Evolutionary conservation across 1,140 invertebrate species (phyloP), one percentile per base, ranked within the genome.

Genomic region (Drosophila miranda): DNA sequence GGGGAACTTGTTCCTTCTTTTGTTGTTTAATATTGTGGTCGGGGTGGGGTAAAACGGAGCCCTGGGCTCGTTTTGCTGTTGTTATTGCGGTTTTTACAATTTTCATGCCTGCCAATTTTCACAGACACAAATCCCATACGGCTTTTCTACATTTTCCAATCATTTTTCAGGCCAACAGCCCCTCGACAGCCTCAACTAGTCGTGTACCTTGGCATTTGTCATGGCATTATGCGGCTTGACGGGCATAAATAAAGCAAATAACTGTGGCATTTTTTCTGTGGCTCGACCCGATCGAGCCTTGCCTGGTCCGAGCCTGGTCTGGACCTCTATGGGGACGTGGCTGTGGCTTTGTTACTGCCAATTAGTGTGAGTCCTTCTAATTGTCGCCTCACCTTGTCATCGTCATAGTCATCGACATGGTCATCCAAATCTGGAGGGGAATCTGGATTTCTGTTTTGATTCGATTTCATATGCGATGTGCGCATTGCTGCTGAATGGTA

Each of bases 81-180:
- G 74, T 82, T 80, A 80, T 78, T 82, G 78, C 78, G 78, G 78
- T 82, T 82, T 82, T 82, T 82, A 59, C 78, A 82, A 82, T 82
- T 81, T 81, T 82, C 78, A 81, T 81, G 78, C 78, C 76, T 68
- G 68, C 51, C 43, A 49, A n/a, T n/a, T n/a, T n/a, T n/a, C 51
- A 38, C 7, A 28, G 21, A 23, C 63, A 52, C 41, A 82, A 74
- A 82, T 77, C 69, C 69, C 74, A 19, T 60, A 70, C 60, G 75
- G 78, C 78, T 82, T 82, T 82, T 83, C 79, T 83, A 82, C 78
- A 83, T 82, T 82, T 82, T 83, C 66, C 75, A 83, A 83, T 83
- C 79, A 83, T 78, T 71, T 83, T 64, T 64, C 77, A 69, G 74
- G 55, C 30, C 34, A 38, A 3, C 28, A 34, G 28, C 28, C 34